These are phyloP conservation scores for Picus viridis DNA, from an alignment of 2,797 vertebrate genomes.

Conservation along the genomic window DNA sequence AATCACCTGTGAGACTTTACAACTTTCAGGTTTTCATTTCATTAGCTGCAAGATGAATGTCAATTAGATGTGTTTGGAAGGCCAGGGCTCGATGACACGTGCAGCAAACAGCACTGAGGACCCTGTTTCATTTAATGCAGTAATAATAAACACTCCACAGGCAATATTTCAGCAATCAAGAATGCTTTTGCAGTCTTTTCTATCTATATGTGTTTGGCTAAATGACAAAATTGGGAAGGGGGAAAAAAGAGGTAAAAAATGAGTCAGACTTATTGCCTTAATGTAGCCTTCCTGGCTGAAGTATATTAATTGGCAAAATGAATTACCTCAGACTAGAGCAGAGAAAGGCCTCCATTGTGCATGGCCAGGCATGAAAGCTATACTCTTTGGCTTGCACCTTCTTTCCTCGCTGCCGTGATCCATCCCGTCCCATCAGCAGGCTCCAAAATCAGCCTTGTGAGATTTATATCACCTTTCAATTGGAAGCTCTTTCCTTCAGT, in stretches of 20 bases:
- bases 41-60: slow-evolving; percentile 51
- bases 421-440: background rate
- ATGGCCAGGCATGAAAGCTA: background rate
- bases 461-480: background rate
- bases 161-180: slow-evolving; percentile 64
- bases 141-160: slow-evolving; percentile 67
- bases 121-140: slow-evolving; percentile 46
- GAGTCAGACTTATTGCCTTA: slow-evolving; percentile 57
- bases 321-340: slow-evolving; percentile 50
- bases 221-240: background rate
- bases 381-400: background rate
- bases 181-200: slow-evolving; percentile 48
- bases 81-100: slow-evolving; percentile 48
- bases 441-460: background rate
- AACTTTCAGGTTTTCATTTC: slow-evolving; percentile 53
- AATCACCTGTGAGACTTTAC: slow-evolving; percentile 65
- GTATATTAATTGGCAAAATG: slow-evolving; percentile 47
- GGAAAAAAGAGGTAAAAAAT: background rate
- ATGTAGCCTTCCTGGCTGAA: slow-evolving; percentile 47
- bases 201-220: slow-evolving; percentile 53
- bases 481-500: background rate
- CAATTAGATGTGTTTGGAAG: slow-evolving; percentile 52
- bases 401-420: background rate
- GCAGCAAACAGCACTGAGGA: background rate
- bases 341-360: slow-evolving; percentile 60